Evolutionary conservation across 2,888 invertebrate species (phyloP), one percentile per base, ranked within the genome.

Genomic region (Pinctada fucata): DNA sequence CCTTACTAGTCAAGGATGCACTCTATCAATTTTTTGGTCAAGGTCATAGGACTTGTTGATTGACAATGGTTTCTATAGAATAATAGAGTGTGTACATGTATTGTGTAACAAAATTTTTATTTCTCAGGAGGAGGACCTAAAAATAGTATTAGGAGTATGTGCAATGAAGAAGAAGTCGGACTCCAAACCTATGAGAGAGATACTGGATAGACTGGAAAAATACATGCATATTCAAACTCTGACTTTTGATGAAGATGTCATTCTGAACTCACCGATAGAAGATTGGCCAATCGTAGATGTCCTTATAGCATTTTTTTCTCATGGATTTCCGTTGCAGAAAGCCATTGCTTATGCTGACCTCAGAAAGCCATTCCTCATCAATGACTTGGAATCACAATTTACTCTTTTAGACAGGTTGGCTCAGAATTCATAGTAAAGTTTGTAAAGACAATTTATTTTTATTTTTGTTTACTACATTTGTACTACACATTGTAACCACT

Each of bases 151-250:
- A 89, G 99, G 99, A 83, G 96, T 99, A 80, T 99, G 99, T 94
- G 99, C 99, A 86, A 99, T 99, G 99, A 96, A 97, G 91, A 99
- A 99, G 94, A 99, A 99, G 93, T 98, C 99, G 63, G 97, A 97
- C 92, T 98, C 99, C 84, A 99, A 99, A 93, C 99, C 99, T 13
- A 99, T 99, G 99, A 97, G 97, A 91, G 99, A 99, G 93, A 99
- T 99, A 89, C 95, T 99, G 79, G 97, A 97, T 1, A 95, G 99
- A 63, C 95, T 99, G 79, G 96, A 97, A 89, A 98, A 99, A 93
- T 99, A 99, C 92, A 97, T 98, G 93, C 98, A 97, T 71, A 76
- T 87, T 47, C 83, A 97, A 94, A 96, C 98, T 31, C 52, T 97
- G 76, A 97, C 99, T 84, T 99, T 99, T 93, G 95, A 97, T 75